Evolutionary conservation across 2,888 invertebrate species (phyloP), one percentile per base, ranked within the genome.

Genomic region (Lottia scabra): DNA sequence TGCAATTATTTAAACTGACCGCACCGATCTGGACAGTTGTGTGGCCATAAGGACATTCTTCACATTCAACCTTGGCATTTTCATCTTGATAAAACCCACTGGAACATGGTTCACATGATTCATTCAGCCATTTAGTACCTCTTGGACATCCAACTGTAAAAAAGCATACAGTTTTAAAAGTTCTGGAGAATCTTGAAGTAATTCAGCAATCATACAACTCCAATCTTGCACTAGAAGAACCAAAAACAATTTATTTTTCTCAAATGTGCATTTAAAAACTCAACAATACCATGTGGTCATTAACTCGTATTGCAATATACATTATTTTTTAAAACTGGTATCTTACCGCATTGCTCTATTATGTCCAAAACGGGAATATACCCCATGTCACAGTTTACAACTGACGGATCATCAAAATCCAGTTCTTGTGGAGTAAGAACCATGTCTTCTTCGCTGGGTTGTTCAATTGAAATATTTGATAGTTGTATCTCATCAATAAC

Each of bases 141-240:
- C 66, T 56, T 27, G 71, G 71, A 13, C 71, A 71, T 19, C 63
- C 62, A 13, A 71, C 71, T 71, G 63, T 13, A 65, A 63, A 23
- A 26, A 5, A 45, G 12, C 19, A 63, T 56, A 38, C 16, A 62
- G 30, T 12, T 45, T 27, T 16, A 23, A 19, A 16, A 12, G n/a
- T n/a, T n/a, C n/a, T n/a, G n/a, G n/a, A n/a, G n/a, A n/a, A n/a
- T n/a, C n/a, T n/a, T n/a, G n/a, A n/a, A n/a, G n/a, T n/a, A n/a
- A n/a, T n/a, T n/a, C n/a, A n/a, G n/a, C n/a, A n/a, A n/a, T n/a
- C n/a, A n/a, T n/a, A n/a, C n/a, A n/a, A n/a, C n/a, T n/a, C n/a
- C n/a, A n/a, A n/a, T n/a, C n/a, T 30, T 30, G 30, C 30, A 30
- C 30, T 30, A 2, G 30, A 30, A n/a, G n/a, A n/a, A n/a, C n/a